These are phyloP conservation scores for Strix aluco DNA, from an alignment of 2,113 vertebrate species.

Conservation along the genomic window DNA sequence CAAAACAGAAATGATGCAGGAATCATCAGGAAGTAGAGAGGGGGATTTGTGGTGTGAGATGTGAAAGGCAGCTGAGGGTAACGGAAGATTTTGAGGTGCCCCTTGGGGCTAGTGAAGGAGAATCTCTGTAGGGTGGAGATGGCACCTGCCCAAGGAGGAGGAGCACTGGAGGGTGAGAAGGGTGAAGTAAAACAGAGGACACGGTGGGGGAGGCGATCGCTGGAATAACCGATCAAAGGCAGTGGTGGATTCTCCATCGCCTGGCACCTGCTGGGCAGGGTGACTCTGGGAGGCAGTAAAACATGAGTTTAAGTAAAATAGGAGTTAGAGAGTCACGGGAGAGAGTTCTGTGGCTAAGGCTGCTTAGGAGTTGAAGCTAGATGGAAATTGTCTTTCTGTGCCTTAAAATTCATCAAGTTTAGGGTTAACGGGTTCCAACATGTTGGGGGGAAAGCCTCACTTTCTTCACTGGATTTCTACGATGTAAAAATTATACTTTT, in stretches of 20 bases:
- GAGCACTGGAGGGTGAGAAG: neutral
- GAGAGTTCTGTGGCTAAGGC: neutral
- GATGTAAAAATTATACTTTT: accelerated
- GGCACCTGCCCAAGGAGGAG: neutral
- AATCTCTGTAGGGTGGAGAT: neutral
- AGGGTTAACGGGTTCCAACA: neutral
- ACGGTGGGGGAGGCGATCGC: accelerated
- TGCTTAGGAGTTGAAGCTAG: neutral
- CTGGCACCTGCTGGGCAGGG: neutral
- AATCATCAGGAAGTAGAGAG: neutral
- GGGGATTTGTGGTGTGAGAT: neutral
- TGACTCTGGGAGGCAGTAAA: neutral
- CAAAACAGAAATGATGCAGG: neutral
- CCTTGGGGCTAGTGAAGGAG: neutral
- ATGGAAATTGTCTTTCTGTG: neutral
- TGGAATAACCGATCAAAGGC: neutral
- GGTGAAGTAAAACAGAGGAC: neutral
- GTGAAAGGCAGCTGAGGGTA: neutral
- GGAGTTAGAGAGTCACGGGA: neutral
- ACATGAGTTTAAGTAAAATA: neutral
- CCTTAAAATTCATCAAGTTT: neutral
- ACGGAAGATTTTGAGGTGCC: neutral
- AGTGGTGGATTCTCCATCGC: neutral
- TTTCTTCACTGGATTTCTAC: neutral
- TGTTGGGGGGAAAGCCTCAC: accelerated